These are phyloP conservation scores for Ptychobarbus kaznakovi DNA, from an alignment of 2,797 vertebrate genomes.

Conservation along the genomic window DNA sequence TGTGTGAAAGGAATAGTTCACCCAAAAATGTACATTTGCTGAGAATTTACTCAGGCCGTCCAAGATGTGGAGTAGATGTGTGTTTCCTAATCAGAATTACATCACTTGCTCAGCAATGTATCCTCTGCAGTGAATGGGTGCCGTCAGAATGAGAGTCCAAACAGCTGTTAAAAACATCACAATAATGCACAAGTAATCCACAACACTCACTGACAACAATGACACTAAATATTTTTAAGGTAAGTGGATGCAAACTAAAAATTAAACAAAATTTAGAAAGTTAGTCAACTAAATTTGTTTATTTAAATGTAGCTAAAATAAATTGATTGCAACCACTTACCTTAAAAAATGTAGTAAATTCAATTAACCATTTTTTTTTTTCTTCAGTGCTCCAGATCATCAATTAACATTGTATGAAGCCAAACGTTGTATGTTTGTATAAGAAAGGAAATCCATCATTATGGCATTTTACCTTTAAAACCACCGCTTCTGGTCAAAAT, in stretches of 20 bases:
- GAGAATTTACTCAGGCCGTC: not conserved
- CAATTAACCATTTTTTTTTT: too few species aligned
- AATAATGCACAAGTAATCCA: not conserved
- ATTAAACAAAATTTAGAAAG: too few species aligned
- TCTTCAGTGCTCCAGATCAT: not conserved
- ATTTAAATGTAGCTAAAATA: too few species aligned
- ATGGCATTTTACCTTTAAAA: not conserved
- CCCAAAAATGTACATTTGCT: not conserved
- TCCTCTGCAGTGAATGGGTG: not conserved
- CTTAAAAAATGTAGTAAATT: too few species aligned
- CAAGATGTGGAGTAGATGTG: not conserved
- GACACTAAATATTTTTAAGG: too few species aligned
- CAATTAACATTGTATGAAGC: not conserved
- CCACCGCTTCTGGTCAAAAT: too few species aligned
- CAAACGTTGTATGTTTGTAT: not conserved
- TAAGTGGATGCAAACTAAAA: too few species aligned
- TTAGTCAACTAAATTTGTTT: too few species aligned
- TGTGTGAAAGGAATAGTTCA: not conserved
- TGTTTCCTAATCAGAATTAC: not conserved
- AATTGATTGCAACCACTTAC: too few species aligned
- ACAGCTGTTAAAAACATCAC: not conserved
- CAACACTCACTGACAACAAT: too few species aligned
- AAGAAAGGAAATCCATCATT: not conserved
- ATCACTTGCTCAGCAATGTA: not conserved
- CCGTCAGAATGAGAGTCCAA: not conserved